Evolutionary conservation across 1,140 invertebrate species (phyloP).

Genomic region (Hyles euphorbiae): DNA sequence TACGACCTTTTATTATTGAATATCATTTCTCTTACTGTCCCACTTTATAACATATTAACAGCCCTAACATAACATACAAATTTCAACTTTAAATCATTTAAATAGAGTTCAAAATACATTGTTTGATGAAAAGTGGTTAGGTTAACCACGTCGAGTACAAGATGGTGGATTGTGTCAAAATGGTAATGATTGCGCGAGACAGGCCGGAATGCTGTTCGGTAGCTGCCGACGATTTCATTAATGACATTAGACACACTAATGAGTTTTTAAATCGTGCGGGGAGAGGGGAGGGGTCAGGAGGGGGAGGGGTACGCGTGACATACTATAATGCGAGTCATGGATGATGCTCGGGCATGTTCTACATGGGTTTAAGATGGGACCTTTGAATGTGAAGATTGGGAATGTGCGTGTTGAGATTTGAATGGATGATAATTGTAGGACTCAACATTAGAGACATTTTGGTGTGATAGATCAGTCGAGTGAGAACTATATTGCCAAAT

Average conservation of each 20-base stretch:
- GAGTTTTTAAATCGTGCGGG: slow-evolving; percentile 18
- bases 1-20: slow-evolving; percentile 6
- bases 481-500: too few relatives aligned
- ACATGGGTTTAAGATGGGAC: too few relatives aligned
- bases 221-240: slow-evolving; percentile 38
- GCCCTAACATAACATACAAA: neutral
- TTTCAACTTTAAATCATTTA: neutral
- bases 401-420: too few relatives aligned
- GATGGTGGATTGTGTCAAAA: slow-evolving; percentile 30
- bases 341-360: too few relatives aligned
- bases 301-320: too few relatives aligned
- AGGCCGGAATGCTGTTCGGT: slow-evolving; percentile 32
- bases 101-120: slow-evolving; percentile 8
- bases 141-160: slow-evolving; percentile 26
- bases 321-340: too few relatives aligned
- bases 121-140: slow-evolving; percentile 11
- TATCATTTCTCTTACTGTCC: too few relatives aligned
- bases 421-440: too few relatives aligned
- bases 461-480: too few relatives aligned
- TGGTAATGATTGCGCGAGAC: slow-evolving; percentile 33
- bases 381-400: too few relatives aligned
- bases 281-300: too few relatives aligned
- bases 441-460: too few relatives aligned
- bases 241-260: slow-evolving; percentile 38
- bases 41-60: neutral